phyloP scores from a whole-genome alignment of 1,140 invertebrate species.

The Drosophila teissieri region DNA sequence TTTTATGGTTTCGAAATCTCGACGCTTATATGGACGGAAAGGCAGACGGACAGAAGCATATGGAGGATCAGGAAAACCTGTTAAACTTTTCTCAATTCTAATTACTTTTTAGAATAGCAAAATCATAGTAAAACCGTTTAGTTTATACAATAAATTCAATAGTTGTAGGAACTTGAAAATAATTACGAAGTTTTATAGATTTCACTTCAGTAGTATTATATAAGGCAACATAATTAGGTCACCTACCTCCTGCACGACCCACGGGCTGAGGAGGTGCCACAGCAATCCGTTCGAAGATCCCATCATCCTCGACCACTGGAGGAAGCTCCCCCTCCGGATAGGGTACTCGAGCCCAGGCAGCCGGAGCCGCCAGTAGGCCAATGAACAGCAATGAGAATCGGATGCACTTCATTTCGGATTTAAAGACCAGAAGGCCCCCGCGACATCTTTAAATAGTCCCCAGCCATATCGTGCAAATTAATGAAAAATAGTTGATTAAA shows the following conservation, averaged over 20 bases:
- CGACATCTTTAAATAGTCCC: constrained; percentile 63
- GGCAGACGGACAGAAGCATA: too few species aligned
- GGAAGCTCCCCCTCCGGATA: constrained; percentile 62
- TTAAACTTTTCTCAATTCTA: too few species aligned
- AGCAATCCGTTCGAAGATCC: constrained; percentile 38
- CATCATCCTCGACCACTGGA: constrained; percentile 39
- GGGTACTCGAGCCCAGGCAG: constrained; percentile 61
- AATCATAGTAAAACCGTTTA: too few species aligned
- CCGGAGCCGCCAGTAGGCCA: constrained; percentile 35
- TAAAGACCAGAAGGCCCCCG: constrained; percentile 13
- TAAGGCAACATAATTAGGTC: neutral
- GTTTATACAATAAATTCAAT: too few species aligned
- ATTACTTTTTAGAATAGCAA: too few species aligned
- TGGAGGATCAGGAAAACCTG: too few species aligned
- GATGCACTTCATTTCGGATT: constrained; percentile 65
- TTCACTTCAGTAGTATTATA: too few species aligned
- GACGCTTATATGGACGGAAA: too few species aligned
- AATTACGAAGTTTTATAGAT: too few species aligned
- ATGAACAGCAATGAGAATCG: constrained; percentile 49
- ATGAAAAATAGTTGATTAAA: constrained; percentile 54
- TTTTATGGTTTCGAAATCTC: too few species aligned
- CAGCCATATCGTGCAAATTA: constrained; percentile 45
- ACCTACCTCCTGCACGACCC: constrained; percentile 53
- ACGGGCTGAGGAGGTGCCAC: constrained; percentile 35
- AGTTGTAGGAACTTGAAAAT: too few species aligned